Base-by-base conservation (phyloP, 2,888 invertebrate species). In the Dynastes tityus region DNA sequence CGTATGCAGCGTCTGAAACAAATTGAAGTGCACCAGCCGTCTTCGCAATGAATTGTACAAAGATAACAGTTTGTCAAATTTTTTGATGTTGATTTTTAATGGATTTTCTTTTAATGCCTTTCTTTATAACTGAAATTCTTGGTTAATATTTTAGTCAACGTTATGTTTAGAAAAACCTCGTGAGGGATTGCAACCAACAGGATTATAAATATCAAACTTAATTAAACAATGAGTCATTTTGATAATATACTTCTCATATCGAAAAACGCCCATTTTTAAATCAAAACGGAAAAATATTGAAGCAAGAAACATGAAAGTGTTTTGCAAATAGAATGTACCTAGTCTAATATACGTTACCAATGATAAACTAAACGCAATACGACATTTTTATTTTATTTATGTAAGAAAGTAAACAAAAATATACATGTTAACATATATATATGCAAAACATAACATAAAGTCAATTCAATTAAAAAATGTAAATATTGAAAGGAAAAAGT, bases 331-430 rank as follows among this genome's bases (percentile, higher is more conserved):
- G 16, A 13, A 53, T 4, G 53, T 53, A 53, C 9, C 9, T 16
- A 2, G 13, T 53, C 53, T 71, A 29, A 70, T 13, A 70, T 76
- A 70, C 67, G 49, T 65, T 49, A n/a, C 37, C 40, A 64, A 68
- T n/a, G 13, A n/a, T 37, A 49, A 22, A 4, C 2, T 22, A 22
- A 22, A 22, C 22, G 22, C 22, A 22, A 22, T 22, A 22, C 22
- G 22, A 22, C 22, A 68, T 45, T 4, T 40, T 68, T 40, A 29
- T 45, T 68, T 13, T 37, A 68, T 37, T 68, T 45, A 68, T n/a
- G n/a, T 22, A 22, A 22, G 22, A 22, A 22, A 22, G 22, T 22
- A 22, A 22, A 22, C 22, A 22, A 22, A 22, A 22, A 22, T 22
- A 22, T 22, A 22, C 22, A 22, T 22, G 22, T 22, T 68, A 11